Evolutionary conservation across 1,140 invertebrate genomes (phyloP), one percentile per base, ranked within the genome.

Genomic region (Leptinotarsa undecemlineata): DNA sequence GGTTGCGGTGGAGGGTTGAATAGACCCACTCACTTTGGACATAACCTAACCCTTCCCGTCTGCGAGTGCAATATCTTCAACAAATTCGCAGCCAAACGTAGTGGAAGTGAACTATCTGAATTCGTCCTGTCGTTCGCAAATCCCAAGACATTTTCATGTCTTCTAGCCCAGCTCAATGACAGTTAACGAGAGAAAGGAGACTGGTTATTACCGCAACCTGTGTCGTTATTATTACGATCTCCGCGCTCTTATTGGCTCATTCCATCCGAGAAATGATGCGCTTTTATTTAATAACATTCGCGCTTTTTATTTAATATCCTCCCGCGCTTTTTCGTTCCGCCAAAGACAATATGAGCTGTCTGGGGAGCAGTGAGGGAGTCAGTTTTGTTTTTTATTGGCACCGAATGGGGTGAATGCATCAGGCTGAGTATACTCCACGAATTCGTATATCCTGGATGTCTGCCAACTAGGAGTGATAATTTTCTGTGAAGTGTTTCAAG

Each of bases 201-300:
- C 17, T 17, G 23, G 63, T 73, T 72, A 78, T 78, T 78, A 78
- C 74, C 72, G 64, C 75, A 78, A 68, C 66, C 66, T 68, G 66
- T 42, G 66, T 48, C 69, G 74, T 78, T 78, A 78, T 76, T 68
- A 78, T 78, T 76, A 76, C 72, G 33, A 75, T 78, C 77, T 76
- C 64, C 62, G 26, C 64, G 51, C 51, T 42, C 66, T 78, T 78
- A 78, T 78, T 76, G 77, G 75, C 72, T 73, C 42, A 69, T 68
- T 78, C 76, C 76, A 78, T 76, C 76, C 76, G 51, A 72, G 71
- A 71, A 78, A 78, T 78, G 77, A 78, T 73, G 77, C 76, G 77
- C 77, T 76, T 78, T 66, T 76, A 78, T 78, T 78, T 78, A 78
- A 78, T 78, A 78, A 78, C 64, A 76, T 60, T 48, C 67, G 71